Evolutionary conservation across 1,140 invertebrate genomes (phyloP).

Genomic region (Venturia canescens): DNA sequence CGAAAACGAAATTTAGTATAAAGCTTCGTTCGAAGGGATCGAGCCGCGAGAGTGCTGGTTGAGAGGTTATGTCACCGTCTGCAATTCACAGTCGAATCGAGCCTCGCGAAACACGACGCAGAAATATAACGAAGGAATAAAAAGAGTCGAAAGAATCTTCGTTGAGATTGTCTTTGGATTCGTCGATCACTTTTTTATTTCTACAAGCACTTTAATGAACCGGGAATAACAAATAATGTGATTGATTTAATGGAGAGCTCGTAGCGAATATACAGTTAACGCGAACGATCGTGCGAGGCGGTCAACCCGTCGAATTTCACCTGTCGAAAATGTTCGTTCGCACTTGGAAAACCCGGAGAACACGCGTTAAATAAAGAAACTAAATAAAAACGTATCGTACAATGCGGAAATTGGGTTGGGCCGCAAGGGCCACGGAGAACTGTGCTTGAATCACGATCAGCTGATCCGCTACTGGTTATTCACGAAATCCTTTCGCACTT

Average conservation of each 20-base stretch:
- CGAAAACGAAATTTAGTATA: neutral
- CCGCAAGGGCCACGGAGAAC: neutral
- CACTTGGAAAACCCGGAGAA: neutral
- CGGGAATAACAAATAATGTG: slow-evolving; percentile 2
- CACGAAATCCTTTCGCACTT: slow-evolving; percentile 4
- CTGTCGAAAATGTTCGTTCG: neutral
- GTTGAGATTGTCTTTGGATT: too few species aligned
- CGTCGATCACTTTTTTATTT: too few species aligned
- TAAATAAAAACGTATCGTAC: slow-evolving; percentile 5
- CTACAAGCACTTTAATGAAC: neutral
- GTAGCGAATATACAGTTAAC: neutral
- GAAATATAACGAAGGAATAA: neutral
- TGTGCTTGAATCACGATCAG: slow-evolving; percentile 10
- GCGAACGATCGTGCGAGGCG: neutral
- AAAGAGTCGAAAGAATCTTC: too few species aligned
- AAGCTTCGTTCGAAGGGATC: neutral
- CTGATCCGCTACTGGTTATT: neutral
- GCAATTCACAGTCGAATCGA: neutral
- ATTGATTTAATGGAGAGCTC: neutral
- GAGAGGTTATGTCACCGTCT: slow-evolving; percentile 3
- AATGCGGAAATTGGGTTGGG: slow-evolving; percentile 21
- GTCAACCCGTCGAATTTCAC: neutral
- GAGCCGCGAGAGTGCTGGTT: neutral
- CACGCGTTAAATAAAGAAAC: neutral
- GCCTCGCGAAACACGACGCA: neutral